Percentiles rank a stretch among this genome's conserved stretches.
These are phyloP conservation scores for Hormaphis cornu DNA, from an alignment of 1,140 invertebrate genomes.

Conservation along the genomic window DNA sequence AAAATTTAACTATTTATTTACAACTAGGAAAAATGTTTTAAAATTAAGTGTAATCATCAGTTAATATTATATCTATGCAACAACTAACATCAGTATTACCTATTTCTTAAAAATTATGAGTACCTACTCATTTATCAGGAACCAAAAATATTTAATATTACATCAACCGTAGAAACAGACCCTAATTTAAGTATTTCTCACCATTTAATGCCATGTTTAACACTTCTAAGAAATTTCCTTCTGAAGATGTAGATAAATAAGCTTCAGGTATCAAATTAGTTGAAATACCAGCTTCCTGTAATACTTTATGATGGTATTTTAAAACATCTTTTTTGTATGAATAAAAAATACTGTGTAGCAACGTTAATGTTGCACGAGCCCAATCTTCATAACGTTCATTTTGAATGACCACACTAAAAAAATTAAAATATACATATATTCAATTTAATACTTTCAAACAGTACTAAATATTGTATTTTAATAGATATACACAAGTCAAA, in stretches of 20 bases:
- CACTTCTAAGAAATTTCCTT: constrained; percentile 97
- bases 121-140: neutral
- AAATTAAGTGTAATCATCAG: too few relatives aligned
- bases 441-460: too few relatives aligned
- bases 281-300: constrained; percentile 70
- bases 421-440: neutral
- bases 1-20: too few relatives aligned
- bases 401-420: constrained; percentile 80
- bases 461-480: neutral
- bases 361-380: constrained; percentile 69
- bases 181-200: too few relatives aligned
- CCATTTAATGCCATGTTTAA: constrained; percentile 96
- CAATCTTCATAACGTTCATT: constrained; percentile 98
- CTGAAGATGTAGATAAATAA: constrained; percentile 82
- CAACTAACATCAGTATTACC: too few relatives aligned
- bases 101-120: neutral
- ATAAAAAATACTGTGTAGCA: constrained; percentile 78
- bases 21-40: too few relatives aligned
- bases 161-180: neutral
- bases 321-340: constrained; percentile 82
- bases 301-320: constrained; percentile 72
- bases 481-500: too few relatives aligned
- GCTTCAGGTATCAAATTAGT: constrained; percentile 67
- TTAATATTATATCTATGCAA: too few relatives aligned
- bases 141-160: neutral